These are phyloP conservation scores for Pristionchus pacificus DNA, from an alignment of 1,140 invertebrate species.

Conservation along the genomic window DNA sequence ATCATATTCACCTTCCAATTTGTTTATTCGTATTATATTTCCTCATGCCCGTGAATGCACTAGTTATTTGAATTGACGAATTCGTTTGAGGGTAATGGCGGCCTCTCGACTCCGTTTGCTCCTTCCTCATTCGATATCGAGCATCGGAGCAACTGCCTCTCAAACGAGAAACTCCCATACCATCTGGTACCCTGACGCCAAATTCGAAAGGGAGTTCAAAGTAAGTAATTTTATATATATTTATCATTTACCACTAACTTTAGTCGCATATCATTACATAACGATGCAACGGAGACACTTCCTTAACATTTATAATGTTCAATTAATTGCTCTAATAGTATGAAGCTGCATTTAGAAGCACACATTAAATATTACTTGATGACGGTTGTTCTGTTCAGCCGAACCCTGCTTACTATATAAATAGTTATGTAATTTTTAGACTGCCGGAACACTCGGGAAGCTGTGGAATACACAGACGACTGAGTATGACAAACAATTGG, in stretches of 20 bases:
- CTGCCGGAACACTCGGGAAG: conserved; percentile 30
- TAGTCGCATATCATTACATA: background rate
- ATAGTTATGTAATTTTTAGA: conserved; percentile 38
- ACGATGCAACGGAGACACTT: background rate
- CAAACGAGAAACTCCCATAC: conserved; percentile 35
- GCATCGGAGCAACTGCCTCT: conserved; percentile 11
- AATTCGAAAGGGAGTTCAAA: conserved; percentile 51
- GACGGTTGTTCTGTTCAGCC: no score
- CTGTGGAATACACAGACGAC: conserved; percentile 26
- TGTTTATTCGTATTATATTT: no score
- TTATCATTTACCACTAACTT: background rate
- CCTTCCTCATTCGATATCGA: conserved; percentile 8
- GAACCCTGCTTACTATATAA: conserved; percentile 4
- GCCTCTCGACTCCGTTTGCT: conserved; percentile 19
- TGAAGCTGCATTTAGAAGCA: no score
- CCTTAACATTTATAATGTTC: no score
- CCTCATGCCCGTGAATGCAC: no score
- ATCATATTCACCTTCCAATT: no score
- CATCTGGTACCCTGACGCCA: conserved; percentile 56
- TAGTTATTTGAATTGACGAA: no score
- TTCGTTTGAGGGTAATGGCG: no score
- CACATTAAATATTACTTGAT: no score
- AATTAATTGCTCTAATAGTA: no score
- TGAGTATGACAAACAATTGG: conserved; percentile 33
- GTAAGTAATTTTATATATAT: conserved; percentile 34